Evolutionary conservation across 2,797 vertebrate genomes (phyloP).

Genomic region (Falco peregrinus): DNA sequence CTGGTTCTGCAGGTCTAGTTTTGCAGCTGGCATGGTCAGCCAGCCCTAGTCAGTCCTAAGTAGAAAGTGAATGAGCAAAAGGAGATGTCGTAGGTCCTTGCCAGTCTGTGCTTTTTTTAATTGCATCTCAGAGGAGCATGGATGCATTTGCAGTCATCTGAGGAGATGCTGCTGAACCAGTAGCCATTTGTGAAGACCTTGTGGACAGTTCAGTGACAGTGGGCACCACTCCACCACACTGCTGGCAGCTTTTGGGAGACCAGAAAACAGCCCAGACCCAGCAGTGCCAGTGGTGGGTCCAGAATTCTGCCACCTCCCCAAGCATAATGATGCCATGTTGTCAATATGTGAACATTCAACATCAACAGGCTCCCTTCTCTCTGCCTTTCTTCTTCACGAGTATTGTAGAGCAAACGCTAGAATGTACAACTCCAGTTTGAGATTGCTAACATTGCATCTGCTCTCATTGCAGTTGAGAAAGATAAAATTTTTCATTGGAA

Average conservation of each 20-base stretch:
- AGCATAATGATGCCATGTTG: slow-evolving; percentile 27
- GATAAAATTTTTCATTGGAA: not conserved
- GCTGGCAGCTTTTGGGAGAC: not conserved
- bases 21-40: not conserved
- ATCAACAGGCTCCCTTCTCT: not conserved
- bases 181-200: not conserved
- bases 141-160: not conserved
- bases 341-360: slow-evolving; percentile 59
- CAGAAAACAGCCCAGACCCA: not conserved
- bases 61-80: not conserved
- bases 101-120: not conserved
- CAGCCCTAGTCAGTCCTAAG: not conserved
- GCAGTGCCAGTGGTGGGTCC: not conserved
- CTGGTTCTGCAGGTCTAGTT: not conserved
- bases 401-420: slow-evolving; percentile 14
- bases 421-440: slow-evolving; percentile 7
- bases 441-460: not conserved
- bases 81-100: not conserved
- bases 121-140: not conserved
- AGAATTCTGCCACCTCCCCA: slow-evolving; percentile 9
- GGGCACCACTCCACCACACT: not conserved
- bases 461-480: slow-evolving; percentile 14
- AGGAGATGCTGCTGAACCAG: not conserved
- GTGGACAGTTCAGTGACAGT: not conserved
- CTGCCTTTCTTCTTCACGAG: slow-evolving; percentile 1